Evolutionary conservation across 2,797 vertebrate species (phyloP), one percentile per base, ranked within the genome.

Genomic region (Yasuhikotakia modesta): DNA sequence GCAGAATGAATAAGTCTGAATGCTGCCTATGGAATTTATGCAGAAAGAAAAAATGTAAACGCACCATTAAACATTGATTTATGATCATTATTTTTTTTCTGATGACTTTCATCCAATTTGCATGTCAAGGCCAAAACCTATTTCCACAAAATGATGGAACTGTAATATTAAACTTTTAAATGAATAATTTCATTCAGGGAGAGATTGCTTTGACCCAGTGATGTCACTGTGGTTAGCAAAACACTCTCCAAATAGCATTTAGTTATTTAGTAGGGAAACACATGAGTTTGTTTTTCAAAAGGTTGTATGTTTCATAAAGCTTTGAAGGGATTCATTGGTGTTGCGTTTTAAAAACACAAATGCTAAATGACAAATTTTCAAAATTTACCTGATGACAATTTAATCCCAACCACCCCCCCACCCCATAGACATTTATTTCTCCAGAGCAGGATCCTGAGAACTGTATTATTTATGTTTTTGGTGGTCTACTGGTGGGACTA

Each of bases 41-140:
- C 24, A 16, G 27, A 35, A 50, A 73, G 45, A 17, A 4, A 22
- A 32, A 52, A 89, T 81, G 90, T 91, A 88, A 90, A 93, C 89
- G 85, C 70, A 32, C 64, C 81, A 88, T 90, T 91, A 91, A 90
- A 91, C 90, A 89, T 90, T 43, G 45, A 93, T 90, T 86, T 50
- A 61, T 67, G 78, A 85, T 89, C 87, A 89, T 91, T 89, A 87
- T 80, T 85, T 7, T 86, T n/a, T 86, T 73, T 85, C 76, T 87
- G 82, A 88, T 86, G 87, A 87, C 84, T 86, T 86, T 78, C 78
- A 69, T 81, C 86, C 79, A 84, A 81, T 89, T 87, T 88, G 76
- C 80, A 87, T 86, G 85, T 81, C 77, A 50, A 63, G 70, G 46
- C 48, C 71, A 60, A 76, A 83, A 82, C 85, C 79, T 14, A 83